Evolutionary conservation across 2,888 invertebrate genomes (phyloP), one percentile per base, ranked within the genome.

Genomic region (Poecilus cupreus): DNA sequence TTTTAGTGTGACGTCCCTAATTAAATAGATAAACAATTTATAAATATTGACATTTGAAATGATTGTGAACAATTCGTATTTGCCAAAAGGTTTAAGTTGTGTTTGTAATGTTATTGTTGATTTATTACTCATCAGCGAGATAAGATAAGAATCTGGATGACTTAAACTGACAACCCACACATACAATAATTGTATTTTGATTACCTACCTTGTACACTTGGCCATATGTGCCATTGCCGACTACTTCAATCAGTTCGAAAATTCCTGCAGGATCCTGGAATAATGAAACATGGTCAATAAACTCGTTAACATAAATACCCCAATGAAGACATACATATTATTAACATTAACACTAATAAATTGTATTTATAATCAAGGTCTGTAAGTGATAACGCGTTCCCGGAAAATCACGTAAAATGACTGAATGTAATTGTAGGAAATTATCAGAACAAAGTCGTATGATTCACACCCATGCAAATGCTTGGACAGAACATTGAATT

Each of bases 161-260:
- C 84, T 82, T 82, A 72, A 39, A 64, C 75, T 82, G 80, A 76
- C 75, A 74, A 51, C 80, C 16, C 11, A 20, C 16, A 24, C 11
- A 26, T 60, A 6, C 0, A 54, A 20, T 54, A 54, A 54, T 18
- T 54, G 2, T 11, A 43, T 11, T 24, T 60, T 18, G 13, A 68
- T 68, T 51, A 16, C 90, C 90, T 90, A 98, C 98, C 96, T 99
- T 99, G 90, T 99, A 99, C 82, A 99, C 99, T 92, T 99, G 99
- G 85, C 99, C 99, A 91, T 99, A 99, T 79, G 99, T 99, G 88
- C 99, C 99, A 96, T 99, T 99, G 89, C 99, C 99, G 85, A 99
- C 99, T 83, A 99, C 99, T 94, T 99, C 99, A 88, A 99, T 99
- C 84, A 99, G 93, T 90, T 99, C 99, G 91, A 99, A 99, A 89